phyloP scores from a whole-genome alignment of 2,797 vertebrate species.

The Phalloptychus januarius region DNA sequence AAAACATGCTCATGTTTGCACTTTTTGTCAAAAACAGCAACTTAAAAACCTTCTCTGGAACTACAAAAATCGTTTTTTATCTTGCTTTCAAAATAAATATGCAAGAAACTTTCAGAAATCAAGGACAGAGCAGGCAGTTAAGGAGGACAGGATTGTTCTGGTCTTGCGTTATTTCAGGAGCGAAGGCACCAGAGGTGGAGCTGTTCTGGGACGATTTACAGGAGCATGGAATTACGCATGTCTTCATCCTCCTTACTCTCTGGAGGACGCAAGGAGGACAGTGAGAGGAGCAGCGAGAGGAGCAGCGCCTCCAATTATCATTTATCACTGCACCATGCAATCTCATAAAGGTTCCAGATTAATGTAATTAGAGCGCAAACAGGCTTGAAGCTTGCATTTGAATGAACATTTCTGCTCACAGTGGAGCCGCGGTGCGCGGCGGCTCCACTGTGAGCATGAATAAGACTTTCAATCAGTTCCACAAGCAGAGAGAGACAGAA shows the following conservation, averaged over 20 bases:
- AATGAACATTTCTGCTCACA: not conserved
- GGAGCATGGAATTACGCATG: slow-evolving; percentile 38
- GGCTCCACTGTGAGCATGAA: not conserved
- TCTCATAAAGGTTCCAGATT: slow-evolving; percentile 43
- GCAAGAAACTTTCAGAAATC: not conserved
- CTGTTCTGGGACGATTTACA: slow-evolving; percentile 21
- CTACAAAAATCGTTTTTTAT: not conserved
- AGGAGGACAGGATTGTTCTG: not conserved
- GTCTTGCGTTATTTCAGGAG: slow-evolving; percentile 2
- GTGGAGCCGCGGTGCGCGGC: slow-evolving; percentile 9
- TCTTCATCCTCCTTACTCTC: slow-evolving; percentile 31
- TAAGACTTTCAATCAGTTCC: slow-evolving; percentile 29
- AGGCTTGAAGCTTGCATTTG: slow-evolving; percentile 13
- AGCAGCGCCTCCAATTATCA: slow-evolving; percentile 32
- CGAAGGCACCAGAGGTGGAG: slow-evolving; percentile 6
- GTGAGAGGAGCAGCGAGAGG: slow-evolving; percentile 11
- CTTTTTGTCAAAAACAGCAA: not conserved
- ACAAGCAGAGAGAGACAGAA: slow-evolving; percentile 12
- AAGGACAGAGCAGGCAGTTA: not conserved
- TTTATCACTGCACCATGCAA: slow-evolving; percentile 39
- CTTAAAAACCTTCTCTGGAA: not conserved
- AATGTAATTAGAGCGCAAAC: slow-evolving; percentile 38
- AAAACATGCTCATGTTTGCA: not conserved
- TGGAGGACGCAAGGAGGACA: slow-evolving; percentile 45
- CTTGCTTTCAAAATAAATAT: not conserved